Base-by-base conservation (phyloP, 2,888 invertebrate genomes). In the Trichogramma dendrolimi region DNA sequence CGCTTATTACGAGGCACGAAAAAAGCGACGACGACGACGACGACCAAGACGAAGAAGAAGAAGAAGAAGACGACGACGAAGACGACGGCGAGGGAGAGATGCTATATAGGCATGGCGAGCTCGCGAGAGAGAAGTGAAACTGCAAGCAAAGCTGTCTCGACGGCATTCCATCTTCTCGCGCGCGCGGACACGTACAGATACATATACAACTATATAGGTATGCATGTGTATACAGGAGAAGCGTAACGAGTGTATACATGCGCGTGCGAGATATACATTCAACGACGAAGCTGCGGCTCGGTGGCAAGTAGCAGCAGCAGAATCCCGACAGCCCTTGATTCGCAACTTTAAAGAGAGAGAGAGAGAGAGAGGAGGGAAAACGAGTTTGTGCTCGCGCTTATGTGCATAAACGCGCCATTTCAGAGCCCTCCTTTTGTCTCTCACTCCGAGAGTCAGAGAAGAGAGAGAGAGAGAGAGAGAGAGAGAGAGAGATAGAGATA, bases 91-190 rank as follows among this genome's bases (percentile, higher is more conserved):
- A 40, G 61, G 40, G 42, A 42, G 42, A 41, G 52, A 52, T 1
- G 46, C 46, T 27, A 27, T 27, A 27, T 27, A 27, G 27, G 27
- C 27, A 27, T 27, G 63, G 48, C 39, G 58, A 14, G 55, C 39
- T 39, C 10, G 61, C n/a, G 41, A 40, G 60, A 60, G 56, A 56
- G 56, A 47, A 55, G 52, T 60, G 47, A 58, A 61, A 48, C 55
- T 60, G 44, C 48, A 14, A 55, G 42, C 40, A 51, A 66, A 63
- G 55, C 52, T 63, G 65, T 61, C 65, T 63, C 65, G 65, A 66
- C 65, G 63, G 65, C 65, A 66, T 66, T 66, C 65, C 65, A 66
- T 66, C 63, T 27, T 66, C 63, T 63, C 59, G 65, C 62, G 52
- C 42, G 60, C 49, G 11, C 58, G 48, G 27, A 42, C 47, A 39